Evolutionary conservation across 1,140 invertebrate genomes (phyloP), one percentile per base, ranked within the genome.

Genomic region (Philotrypesis tridentata): DNA sequence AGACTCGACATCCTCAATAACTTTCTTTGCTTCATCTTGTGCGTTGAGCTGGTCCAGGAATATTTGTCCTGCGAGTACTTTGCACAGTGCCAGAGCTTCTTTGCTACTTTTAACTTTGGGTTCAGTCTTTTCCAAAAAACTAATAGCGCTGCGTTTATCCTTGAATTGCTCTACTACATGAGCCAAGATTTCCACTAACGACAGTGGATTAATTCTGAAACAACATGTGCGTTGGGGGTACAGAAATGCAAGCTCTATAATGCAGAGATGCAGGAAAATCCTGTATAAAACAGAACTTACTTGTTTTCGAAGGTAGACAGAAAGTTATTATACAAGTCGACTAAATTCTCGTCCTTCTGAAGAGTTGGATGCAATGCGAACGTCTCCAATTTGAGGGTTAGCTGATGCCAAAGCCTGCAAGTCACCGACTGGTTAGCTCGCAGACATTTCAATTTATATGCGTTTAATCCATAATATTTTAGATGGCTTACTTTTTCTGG

Each of bases 351-450:
- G 82, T 94, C 95, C 88, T 95, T 94, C 86, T 97, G 95, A 68
- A 98, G 92, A 0, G 94, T 90, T 14, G 96, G 95, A 89, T 96
- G 93, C 86, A 96, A 96, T 1, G 99, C 96, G 89, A 99, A 96
- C 71, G 93, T 93, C 40, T 95, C 92, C 40, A 99, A 90, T 92
- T 97, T 96, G 37, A 99, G 90, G 8, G 98, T 99, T 79, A 99
- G 90, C 92, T 99, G 98, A 94, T 99, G 98, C 98, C 98, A 99
- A 93, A 99, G 93, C 92, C 97, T 97, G 91, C 88, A 94, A 94
- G 89, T 91, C 88, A 92, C 85, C 88, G 80, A 77, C 76, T 80
- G 21, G 75, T 37, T 65, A 77, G 67, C 63, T 29, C 68, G 0
- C n/a, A n/a, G 61, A 83, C 67, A n/a, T n/a, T n/a, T n/a, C n/a